Evolutionary conservation across 2,113 vertebrate species (phyloP).

Genomic region (Pelobates fuscus): DNA sequence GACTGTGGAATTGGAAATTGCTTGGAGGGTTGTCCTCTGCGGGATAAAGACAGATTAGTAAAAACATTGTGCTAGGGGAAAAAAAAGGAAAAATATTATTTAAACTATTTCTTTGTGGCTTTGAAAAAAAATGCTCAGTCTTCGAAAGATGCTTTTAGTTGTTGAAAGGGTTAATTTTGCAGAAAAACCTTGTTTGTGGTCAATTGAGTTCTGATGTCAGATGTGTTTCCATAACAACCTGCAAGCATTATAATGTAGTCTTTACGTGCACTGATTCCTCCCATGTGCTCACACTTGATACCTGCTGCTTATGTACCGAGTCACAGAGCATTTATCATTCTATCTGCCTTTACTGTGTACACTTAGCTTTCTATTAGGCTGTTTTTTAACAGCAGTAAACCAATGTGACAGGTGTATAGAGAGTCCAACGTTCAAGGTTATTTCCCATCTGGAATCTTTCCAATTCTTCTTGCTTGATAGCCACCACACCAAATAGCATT

Average conservation of each 20-base stretch:
- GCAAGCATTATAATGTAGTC: constrained; percentile 1
- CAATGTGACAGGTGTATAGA: too few relatives aligned
- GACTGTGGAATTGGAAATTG: background rate
- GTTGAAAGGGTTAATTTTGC: background rate
- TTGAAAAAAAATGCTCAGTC: background rate
- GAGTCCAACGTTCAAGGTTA: too few relatives aligned
- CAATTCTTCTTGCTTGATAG: too few relatives aligned
- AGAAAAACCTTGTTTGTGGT: background rate
- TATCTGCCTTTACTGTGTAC: too few relatives aligned
- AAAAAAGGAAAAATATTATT: background rate
- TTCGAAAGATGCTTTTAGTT: background rate
- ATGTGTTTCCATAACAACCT: constrained; percentile 30
- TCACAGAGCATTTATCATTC: too few relatives aligned
- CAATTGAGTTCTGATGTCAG: constrained; percentile 8
- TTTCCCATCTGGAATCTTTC: too few relatives aligned
- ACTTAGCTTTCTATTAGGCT: too few relatives aligned
- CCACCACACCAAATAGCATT: too few relatives aligned
- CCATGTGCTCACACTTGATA: background rate
- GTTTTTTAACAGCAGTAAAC: too few relatives aligned
- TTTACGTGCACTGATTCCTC: background rate
- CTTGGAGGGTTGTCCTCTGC: background rate
- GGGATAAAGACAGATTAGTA: background rate
- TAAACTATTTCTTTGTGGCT: background rate
- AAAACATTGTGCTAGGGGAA: background rate
- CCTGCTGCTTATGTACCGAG: background rate